Base-by-base conservation (phyloP, 1,140 invertebrate genomes). In the Drosophila lacteicornis region DNA sequence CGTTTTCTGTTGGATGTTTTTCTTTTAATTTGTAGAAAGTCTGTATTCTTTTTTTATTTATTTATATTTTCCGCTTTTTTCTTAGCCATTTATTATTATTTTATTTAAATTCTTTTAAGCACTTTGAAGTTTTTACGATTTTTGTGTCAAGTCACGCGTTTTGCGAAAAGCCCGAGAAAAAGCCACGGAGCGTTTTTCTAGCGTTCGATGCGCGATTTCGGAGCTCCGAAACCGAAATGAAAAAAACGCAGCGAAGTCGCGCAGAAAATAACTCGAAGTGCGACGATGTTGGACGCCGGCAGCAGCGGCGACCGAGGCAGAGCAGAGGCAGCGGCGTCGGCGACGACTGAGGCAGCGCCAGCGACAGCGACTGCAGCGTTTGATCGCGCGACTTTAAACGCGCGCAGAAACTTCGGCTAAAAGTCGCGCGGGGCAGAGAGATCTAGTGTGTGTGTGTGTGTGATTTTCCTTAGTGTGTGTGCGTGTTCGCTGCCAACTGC, bases 161-260 rank as follows among this genome's bases (percentile, higher is more conserved):
- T 19, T 42, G 46, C 70, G 62, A 66, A 65, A 62, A 62, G 15
- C 19, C 53, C 51, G 51, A 55, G 51, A 55, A 55, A 55, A 55
- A 55, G 57, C 51, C 59, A 69, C 83, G 80, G 80, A 84, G 78
- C 84, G 61, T 50, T 68, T 79, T 58, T 43, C 43, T 33, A 56
- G 49, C 67, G 50, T 53, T 62, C 60, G 76, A 74, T 74, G 77
- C 68, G 76, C 76, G 76, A 47, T 69, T 51, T 43, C 62, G 50
- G 77, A 87, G 84, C 83, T 87, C 83, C 61, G 66, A 80, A 82
- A 87, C 53, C 76, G 50, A 88, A 88, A 65, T 88, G 85, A 88
- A 79, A 71, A 66, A 78, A 78, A 88, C 80, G 83, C 70, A 80
- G 55, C 75, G 62, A 65, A 86, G 75, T 74, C 79, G 62, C 67